These are phyloP conservation scores for Panzeria rudis DNA, from an alignment of 2,888 invertebrate genomes.

Conservation along the genomic window DNA sequence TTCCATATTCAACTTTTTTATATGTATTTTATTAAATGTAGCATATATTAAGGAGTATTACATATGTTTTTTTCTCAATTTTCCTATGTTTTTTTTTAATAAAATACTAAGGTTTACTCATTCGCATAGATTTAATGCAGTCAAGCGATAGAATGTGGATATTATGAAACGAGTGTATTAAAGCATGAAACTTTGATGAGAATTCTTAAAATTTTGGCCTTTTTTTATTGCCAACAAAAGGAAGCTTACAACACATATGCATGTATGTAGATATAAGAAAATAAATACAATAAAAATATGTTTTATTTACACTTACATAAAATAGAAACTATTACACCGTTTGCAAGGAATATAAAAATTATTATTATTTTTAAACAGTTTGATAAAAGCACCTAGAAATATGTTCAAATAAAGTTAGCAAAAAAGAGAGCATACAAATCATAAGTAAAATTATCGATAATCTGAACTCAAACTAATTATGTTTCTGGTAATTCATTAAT, in stretches of 20 bases:
- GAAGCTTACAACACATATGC: conserved; percentile 43
- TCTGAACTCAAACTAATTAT: too few relatives aligned
- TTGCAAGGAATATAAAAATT: too few relatives aligned
- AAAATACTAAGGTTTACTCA: conserved; percentile 8
- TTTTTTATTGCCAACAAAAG: conserved; percentile 70
- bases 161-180: conserved; percentile 74
- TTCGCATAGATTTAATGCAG: conserved; percentile 72
- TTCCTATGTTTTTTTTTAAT: background rate
- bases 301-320: conserved; percentile 34
- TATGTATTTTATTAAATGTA: conserved; percentile 69
- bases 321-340: conserved; percentile 16
- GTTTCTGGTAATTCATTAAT: too few relatives aligned
- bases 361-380: too few relatives aligned
- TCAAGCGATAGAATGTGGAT: conserved; percentile 72
- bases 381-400: background rate
- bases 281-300: conserved; percentile 32
- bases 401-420: background rate
- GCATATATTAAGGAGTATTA: conserved; percentile 74
- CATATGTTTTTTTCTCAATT: conserved; percentile 53
- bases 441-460: too few relatives aligned
- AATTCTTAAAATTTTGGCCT: conserved; percentile 53
- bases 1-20: conserved; percentile 16
- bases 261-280: background rate
- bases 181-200: conserved; percentile 73
- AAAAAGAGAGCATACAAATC: too few relatives aligned